These are phyloP conservation scores for Halcyon chelicuti DNA, from an alignment of 2,797 vertebrate genomes.

Conservation along the genomic window DNA sequence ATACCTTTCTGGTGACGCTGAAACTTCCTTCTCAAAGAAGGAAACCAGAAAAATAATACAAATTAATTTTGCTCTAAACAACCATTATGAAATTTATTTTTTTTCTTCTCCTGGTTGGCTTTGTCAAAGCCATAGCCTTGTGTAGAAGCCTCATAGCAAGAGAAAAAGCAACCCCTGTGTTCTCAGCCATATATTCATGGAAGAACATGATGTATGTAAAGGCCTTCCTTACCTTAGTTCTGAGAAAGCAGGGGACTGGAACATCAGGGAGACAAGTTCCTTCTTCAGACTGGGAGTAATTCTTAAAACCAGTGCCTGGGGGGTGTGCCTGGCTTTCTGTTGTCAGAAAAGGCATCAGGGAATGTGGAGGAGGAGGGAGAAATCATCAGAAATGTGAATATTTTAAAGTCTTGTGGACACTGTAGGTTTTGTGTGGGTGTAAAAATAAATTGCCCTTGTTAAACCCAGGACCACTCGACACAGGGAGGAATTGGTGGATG, in stretches of 20 bases:
- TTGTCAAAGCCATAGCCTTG: background rate
- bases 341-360: background rate
- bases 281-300: background rate
- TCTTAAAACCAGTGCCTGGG: background rate
- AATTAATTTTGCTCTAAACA: background rate
- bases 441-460: constrained; percentile 23
- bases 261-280: background rate
- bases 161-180: background rate
- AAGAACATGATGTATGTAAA: background rate
- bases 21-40: background rate
- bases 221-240: background rate
- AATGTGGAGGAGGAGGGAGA: background rate
- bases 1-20: background rate
- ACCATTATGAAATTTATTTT: background rate
- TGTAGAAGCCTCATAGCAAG: background rate
- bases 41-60: background rate
- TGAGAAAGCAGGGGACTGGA: background rate
- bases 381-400: background rate
- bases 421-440: constrained; percentile 25
- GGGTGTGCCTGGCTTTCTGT: background rate
- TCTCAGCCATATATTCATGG: background rate
- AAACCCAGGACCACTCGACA: background rate
- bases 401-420: background rate
- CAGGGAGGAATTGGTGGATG: background rate
- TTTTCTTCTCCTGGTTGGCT: background rate